phyloP scores from a whole-genome alignment of 2,113 vertebrate species.

The Lontra canadensis region DNA sequence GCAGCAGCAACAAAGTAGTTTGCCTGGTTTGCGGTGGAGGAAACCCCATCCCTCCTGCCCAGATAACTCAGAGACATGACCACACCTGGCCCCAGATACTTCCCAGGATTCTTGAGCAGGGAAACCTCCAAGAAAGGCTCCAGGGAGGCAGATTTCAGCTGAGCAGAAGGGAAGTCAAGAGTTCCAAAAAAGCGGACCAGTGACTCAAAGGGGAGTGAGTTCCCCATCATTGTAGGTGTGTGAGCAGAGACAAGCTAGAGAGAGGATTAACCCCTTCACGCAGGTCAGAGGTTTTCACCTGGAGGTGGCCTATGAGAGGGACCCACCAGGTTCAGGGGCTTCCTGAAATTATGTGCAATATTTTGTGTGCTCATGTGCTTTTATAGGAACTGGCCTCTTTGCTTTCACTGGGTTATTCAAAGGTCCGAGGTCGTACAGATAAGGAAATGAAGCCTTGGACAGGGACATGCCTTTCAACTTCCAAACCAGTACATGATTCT shows the following conservation, averaged over 20 bases:
- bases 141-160: neutral
- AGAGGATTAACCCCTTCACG: neutral
- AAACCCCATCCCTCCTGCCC: neutral
- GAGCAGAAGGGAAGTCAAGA: neutral
- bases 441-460: neutral
- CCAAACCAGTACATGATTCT: neutral
- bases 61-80: neutral
- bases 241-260: neutral
- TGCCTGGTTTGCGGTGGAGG: neutral
- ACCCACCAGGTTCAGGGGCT: neutral
- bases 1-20: conserved; percentile 35
- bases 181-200: neutral
- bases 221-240: neutral
- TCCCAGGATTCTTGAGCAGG: neutral
- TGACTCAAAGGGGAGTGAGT: neutral
- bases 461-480: neutral
- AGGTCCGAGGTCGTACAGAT: neutral
- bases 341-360: neutral
- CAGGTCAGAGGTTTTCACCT: neutral
- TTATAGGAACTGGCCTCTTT: neutral
- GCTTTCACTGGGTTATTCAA: neutral
- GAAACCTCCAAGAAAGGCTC: neutral
- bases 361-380: neutral
- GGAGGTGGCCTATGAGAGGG: neutral
- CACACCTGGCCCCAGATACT: neutral